Evolutionary conservation across 1,140 invertebrate genomes (phyloP).

Genomic region (Stegodyphus mimosarum): DNA sequence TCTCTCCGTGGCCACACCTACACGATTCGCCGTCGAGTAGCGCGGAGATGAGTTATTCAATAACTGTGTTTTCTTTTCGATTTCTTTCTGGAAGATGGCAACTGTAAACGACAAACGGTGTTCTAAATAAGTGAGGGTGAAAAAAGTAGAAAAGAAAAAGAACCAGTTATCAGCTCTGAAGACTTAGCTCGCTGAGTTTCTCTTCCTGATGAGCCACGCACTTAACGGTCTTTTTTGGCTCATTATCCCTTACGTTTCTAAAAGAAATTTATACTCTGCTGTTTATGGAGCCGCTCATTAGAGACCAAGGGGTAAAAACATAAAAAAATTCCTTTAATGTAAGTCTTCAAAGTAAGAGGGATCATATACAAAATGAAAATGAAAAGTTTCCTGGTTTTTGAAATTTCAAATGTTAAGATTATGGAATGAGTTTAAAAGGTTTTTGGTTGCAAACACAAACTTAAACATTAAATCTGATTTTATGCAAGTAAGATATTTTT

Average conservation of each 20-base stretch:
- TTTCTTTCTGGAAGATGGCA: not conserved
- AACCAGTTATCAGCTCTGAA: constrained; percentile 24
- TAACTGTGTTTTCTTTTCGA: constrained; percentile 21
- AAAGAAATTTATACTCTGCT: constrained; percentile 8
- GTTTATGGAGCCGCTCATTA: constrained; percentile 43
- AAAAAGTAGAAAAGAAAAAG: not conserved
- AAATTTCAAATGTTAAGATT: not conserved
- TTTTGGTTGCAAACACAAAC: not conserved
- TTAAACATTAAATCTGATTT: not conserved
- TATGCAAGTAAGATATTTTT: not conserved
- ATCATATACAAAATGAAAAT: not conserved
- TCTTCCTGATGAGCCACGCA: constrained; percentile 27
- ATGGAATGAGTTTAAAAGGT: not conserved
- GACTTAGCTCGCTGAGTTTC: not conserved
- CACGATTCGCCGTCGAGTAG: constrained; percentile 7
- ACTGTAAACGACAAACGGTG: not conserved
- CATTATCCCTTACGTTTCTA: constrained; percentile 25
- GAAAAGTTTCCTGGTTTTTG: not conserved
- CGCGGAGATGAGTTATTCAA: constrained; percentile 40
- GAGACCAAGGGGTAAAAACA: not conserved
- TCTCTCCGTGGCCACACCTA: not conserved
- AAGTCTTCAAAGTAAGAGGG: constrained; percentile 1
- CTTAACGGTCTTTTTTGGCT: constrained; percentile 37
- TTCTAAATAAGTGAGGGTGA: too few relatives aligned
- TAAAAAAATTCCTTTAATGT: constrained; percentile 42